Base-by-base conservation (phyloP, 2,113 vertebrate genomes). In the Limnothrissa miodon region DNA sequence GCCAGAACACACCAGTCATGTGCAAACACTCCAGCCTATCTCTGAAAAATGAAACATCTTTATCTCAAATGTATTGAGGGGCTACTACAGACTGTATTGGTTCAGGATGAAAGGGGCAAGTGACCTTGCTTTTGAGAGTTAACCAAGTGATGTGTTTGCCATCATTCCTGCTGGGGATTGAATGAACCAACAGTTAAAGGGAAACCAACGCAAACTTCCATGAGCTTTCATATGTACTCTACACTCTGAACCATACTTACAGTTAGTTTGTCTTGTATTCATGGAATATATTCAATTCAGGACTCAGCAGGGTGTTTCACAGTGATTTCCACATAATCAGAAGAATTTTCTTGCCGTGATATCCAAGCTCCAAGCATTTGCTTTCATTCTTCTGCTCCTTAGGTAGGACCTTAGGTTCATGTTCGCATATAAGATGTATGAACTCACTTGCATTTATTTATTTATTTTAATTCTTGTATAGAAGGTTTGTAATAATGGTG, bases 41-140 rank as follows among this genome's bases (percentile, higher is more conserved):
- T 85, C 39, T 36, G 3, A 48, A 39, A 86, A 87, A 86, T 85
- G 83, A 87, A 84, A 85, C 82, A 80, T 36, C 74, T 88, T 89
- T 88, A 83, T 86, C 78, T 80, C 19, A 46, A 66, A 45, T 66
- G 45, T 45, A 78, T 79, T 74, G 78, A 85, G 86, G 78, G 87
- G 33, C 80, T 80, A 82, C 83, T 83, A 83, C 46, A 66, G 59
- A 82, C 78, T 70, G 84, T 87, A 79, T 86, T 88, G 78, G 82
- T 86, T 70, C 78, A 82, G 80, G 48, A 81, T 25, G 80, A 51
- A 78, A 83, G 87, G 89, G 45, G 45, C 78, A 8, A 56, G 45
- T 91, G 92, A 94, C 91, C 91, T 93, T 93, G 89, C 83, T 62
- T 23, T 23, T 53, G 59, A 84, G 66, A 81, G 48, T 48, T 83